Percentiles rank a stretch among this genome's conserved stretches.
These are phyloP conservation scores for Mormyrops attenuatus DNA, from an alignment of 2,797 vertebrate genomes.

Conservation along the genomic window DNA sequence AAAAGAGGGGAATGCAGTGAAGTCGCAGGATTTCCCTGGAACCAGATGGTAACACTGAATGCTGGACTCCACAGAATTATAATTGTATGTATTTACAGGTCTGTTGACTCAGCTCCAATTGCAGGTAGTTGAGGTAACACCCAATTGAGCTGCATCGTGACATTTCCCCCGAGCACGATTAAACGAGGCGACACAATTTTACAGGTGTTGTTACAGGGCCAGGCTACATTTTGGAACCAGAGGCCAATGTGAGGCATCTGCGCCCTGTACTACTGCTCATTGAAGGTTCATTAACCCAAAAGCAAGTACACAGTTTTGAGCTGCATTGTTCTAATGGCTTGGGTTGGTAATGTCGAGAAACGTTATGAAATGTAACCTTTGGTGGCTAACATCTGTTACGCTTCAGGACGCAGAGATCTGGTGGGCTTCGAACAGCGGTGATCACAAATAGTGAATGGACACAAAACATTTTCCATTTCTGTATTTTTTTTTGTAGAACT, in stretches of 20 bases:
- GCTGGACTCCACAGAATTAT: not conserved
- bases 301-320: not conserved
- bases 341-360: not conserved
- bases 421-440: not conserved
- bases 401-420: not conserved
- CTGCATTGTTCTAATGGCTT: not conserved
- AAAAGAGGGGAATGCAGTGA: not conserved
- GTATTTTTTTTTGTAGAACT: not conserved
- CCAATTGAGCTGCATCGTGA: not conserved
- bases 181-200: not conserved
- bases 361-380: not conserved
- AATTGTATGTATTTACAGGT: slow-evolving; percentile 12
- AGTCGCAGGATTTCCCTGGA: not conserved
- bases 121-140: not conserved
- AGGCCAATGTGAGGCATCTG: not conserved
- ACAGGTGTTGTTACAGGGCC: not conserved
- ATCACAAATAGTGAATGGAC: not conserved
- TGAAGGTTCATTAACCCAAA: not conserved
- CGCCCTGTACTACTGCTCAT: too few species aligned
- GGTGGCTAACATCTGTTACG: not conserved
- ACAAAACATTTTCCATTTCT: not conserved
- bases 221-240: not conserved
- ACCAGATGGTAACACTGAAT: not conserved
- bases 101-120: not conserved
- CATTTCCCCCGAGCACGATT: not conserved